Evolutionary conservation across 2,888 invertebrate genomes (phyloP).

Genomic region (Pemphredon lugubris): DNA sequence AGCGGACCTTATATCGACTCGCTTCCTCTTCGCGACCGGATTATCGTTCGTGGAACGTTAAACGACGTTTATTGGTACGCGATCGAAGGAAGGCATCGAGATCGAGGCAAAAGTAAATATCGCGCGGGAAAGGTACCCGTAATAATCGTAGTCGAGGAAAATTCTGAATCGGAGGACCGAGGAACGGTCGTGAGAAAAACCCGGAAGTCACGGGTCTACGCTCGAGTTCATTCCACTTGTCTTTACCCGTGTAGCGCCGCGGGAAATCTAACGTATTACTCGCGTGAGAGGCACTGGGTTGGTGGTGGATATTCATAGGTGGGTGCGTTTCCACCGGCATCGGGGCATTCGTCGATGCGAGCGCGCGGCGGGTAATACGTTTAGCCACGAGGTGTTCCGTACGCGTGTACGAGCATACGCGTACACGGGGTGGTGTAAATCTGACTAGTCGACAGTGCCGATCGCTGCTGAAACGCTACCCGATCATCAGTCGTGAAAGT

Average conservation of each 20-base stretch:
- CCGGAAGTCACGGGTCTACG: constrained; percentile 44
- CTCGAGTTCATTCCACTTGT: constrained; percentile 56
- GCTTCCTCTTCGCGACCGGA: not conserved
- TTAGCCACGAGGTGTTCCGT: constrained; percentile 11
- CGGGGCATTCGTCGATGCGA: too few relatives aligned
- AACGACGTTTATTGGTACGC: not conserved
- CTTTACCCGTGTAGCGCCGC: constrained; percentile 21
- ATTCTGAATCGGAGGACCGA: too few relatives aligned
- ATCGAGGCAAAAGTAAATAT: not conserved
- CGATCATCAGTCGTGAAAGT: constrained; percentile 76
- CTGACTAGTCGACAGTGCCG: constrained; percentile 56
- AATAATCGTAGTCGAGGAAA: too few relatives aligned
- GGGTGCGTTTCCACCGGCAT: constrained; percentile 48
- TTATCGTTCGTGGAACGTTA: not conserved
- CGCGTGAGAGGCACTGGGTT: constrained; percentile 21
- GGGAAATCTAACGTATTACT: constrained; percentile 26
- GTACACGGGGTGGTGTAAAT: constrained; percentile 62
- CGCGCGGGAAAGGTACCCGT: not conserved
- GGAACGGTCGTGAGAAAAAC: constrained; percentile 11
- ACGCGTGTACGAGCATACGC: constrained; percentile 15
- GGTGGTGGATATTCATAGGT: constrained; percentile 8
- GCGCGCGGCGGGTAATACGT: too few relatives aligned
- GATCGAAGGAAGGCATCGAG: too few relatives aligned
- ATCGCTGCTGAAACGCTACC: constrained; percentile 68
- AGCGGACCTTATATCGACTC: not conserved